Evolutionary conservation across 2,888 invertebrate genomes (phyloP), one percentile per base, ranked within the genome.

Genomic region (Oasisia sp.): DNA sequence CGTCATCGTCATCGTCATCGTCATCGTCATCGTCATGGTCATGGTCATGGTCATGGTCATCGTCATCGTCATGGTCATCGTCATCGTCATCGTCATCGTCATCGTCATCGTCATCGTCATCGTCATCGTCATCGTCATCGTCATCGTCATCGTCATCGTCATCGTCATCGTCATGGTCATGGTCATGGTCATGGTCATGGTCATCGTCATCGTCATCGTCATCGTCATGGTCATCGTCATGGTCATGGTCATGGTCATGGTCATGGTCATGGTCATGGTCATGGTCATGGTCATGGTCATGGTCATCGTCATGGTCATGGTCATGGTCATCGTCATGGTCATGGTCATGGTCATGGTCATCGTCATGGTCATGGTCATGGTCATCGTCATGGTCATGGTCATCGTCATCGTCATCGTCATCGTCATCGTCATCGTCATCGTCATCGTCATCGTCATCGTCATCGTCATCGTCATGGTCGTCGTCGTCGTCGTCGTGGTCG

Each of bases 51-150:
- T n/a, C 91, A 91, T 32, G 11, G 1, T 91, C 91, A 38, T 91
- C 91, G 11, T n/a, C 91, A 5, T n/a, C 91, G 32, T 0, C 91
- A 7, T 91, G 32, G 7, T n/a, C 91, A 9, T 91, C 91, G 38
- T 91, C 91, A 38, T n/a, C 32, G 9, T 7, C 5, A 32, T 0
- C 91, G 9, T 91, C 91, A 38, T 91, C 32, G 38, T 91, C 91
- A 38, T 91, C 8, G 38, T 91, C 91, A 91, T 91, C 32, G 38
- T 91, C 91, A 32, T 91, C 91, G 38, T 91, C 91, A 91, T 91
- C 32, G 12, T 91, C 91, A 91, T 32, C 91, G 8, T 32, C 38
- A 91, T 91, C 91, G 9, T 91, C 19, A 32, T 91, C 91, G 19
- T 91, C 38, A 91, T 32, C 91, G 19, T 91, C 91, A 91, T 32